Evolutionary conservation across 2,888 invertebrate species (phyloP), one percentile per base, ranked within the genome.

Genomic region (Ditula angustiorana): DNA sequence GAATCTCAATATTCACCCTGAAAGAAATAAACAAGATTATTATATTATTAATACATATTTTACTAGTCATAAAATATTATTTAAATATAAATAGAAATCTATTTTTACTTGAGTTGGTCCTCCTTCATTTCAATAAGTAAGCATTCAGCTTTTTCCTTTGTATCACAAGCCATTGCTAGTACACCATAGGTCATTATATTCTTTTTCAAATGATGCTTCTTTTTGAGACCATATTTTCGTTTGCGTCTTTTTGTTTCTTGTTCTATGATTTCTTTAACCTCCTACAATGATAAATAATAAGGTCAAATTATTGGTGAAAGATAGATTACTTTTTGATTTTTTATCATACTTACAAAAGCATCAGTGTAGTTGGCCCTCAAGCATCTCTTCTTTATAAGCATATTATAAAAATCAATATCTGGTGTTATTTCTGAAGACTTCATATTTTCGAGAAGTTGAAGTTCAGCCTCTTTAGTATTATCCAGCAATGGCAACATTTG

Each of bases 111-210:
- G 57, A 95, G 93, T 64, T 94, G 93, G 67, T 94, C 93, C 50
- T 93, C 90, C 61, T 95, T 90, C 95, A 99, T 96, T 80, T 96
- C 94, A 33, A 89, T 81, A 0, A 98, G 78, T 7, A 98, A 90
- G 71, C 94, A 89, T 53, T 92, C 83, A 3, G 96, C 96, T 74
- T 95, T 94, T 28, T 93, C 90, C 71, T 93, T 92, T 4, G 93
- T 95, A 66, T 85, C 89, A 82, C 98, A 98, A 10, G 96, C 95
- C 75, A 98, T 85, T 0, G 98, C 96, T 66, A 99, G 85, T 1
- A 96, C 95, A 44, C 98, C 98, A 90, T 96, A 99, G 0, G 98
- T 98, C 74, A 97, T 94, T 71, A 98, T 93, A 84, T 98, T 95
- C 0, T 96, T 95, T 69, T 89, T 87, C 23, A 96, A 81, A 59